Evolutionary conservation across 1,140 invertebrate genomes (phyloP).

Genomic region (Marisa cornuarietis): DNA sequence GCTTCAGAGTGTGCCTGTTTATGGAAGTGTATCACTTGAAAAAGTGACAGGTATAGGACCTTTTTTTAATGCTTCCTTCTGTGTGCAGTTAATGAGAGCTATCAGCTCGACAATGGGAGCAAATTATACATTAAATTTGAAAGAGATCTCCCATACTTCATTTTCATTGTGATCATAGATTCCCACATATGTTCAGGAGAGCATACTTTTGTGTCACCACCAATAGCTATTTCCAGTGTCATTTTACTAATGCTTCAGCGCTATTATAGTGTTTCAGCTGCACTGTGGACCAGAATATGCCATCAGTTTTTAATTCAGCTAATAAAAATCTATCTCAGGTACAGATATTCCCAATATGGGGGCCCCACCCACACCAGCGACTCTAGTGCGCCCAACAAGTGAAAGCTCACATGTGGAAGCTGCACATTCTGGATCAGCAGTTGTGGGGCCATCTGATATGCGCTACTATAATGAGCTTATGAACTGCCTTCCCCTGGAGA

Average conservation of each 20-base stretch:
- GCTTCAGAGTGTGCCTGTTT: slow-evolving; percentile 51
- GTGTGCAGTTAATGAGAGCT: too few relatives aligned
- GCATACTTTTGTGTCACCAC: too few relatives aligned
- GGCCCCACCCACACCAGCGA: slow-evolving; percentile 46
- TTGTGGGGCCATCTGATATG: slow-evolving; percentile 50
- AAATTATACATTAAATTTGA: too few relatives aligned
- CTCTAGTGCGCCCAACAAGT: slow-evolving; percentile 27
- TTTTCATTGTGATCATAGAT: too few relatives aligned
- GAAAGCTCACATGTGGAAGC: slow-evolving; percentile 26
- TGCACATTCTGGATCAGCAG: slow-evolving; percentile 3
- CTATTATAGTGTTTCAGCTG: too few relatives aligned
- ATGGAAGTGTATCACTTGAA: slow-evolving; percentile 22
- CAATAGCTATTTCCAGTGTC: too few relatives aligned
- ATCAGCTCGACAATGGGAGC: too few relatives aligned
- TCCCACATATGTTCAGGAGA: too few relatives aligned
- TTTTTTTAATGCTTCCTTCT: too few relatives aligned
- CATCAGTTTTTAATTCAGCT: not conserved
- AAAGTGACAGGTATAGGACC: not conserved
- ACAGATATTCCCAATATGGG: slow-evolving; percentile 42
- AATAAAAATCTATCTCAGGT: not conserved
- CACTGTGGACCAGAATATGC: too few relatives aligned
- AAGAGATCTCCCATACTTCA: too few relatives aligned
- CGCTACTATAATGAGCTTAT: slow-evolving; percentile 65
- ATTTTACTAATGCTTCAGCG: too few relatives aligned
- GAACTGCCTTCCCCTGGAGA: slow-evolving; percentile 63